A percentile compares a stretch with the other conserved stretches of the same genome.
Evolutionary conservation across 2,113 vertebrate genomes (phyloP).

Genomic region (Cephalopholis sonnerati): DNA sequence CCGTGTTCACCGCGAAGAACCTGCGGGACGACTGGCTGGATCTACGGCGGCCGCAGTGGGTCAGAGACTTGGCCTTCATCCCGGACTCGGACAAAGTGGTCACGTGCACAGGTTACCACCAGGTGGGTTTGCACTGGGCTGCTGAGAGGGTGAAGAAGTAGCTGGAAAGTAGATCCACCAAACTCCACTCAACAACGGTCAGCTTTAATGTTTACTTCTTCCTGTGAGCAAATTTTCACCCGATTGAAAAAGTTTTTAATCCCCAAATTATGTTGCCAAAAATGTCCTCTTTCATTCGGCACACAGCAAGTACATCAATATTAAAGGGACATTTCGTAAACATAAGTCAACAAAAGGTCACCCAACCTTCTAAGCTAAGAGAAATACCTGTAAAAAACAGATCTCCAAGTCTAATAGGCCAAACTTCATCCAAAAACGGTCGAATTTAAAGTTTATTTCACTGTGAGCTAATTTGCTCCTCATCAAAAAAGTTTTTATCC

Average conservation of each 20-base stretch:
- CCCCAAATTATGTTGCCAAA: rapidly evolving
- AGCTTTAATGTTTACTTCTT: background rate
- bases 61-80: constrained; percentile 90
- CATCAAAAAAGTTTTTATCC: background rate
- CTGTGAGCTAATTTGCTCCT: background rate
- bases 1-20: constrained; percentile 90
- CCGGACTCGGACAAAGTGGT: constrained; percentile 89
- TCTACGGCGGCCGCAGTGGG: constrained; percentile 89
- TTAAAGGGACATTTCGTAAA: no score
- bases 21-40: constrained; percentile 91
- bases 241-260: rapidly evolving
- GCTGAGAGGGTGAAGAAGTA: no score
- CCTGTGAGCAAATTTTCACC: background rate
- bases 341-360: no score
- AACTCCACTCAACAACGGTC: background rate
- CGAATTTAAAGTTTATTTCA: no score
- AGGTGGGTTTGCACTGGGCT: constrained; percentile 77
- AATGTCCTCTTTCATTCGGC: background rate
- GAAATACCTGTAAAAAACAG: no score
- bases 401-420: no score
- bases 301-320: no score
- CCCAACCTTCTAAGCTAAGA: no score
- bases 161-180: background rate
- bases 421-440: no score
- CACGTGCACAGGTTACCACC: constrained; percentile 90